These are phyloP conservation scores for Cercocebus atys DNA, from an alignment of 2,113 vertebrate species.

Conservation along the genomic window DNA sequence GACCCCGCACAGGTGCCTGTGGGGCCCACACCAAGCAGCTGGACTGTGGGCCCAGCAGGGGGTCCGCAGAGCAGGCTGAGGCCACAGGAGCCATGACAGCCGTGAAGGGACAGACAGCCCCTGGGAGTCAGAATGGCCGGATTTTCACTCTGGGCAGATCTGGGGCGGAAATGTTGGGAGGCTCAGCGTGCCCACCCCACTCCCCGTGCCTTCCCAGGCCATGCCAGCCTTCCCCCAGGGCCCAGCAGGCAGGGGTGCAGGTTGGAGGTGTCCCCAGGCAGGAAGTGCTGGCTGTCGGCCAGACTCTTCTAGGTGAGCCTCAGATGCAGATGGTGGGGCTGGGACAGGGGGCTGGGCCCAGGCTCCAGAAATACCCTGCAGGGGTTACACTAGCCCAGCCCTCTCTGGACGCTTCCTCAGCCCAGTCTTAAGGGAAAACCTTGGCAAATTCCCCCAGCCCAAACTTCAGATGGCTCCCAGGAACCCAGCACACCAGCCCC, in stretches of 20 bases:
- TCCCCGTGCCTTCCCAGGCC: accelerated
- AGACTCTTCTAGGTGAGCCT: too few relatives aligned
- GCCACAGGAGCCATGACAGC: too few relatives aligned
- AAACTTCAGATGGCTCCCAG: neutral
- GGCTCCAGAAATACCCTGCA: neutral
- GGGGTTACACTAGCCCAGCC: accelerated
- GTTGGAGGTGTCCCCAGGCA: neutral
- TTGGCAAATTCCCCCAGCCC: neutral
- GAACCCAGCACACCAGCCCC: accelerated
- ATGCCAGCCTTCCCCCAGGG: too few relatives aligned
- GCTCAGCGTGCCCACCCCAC: accelerated
- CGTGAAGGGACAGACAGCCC: too few relatives aligned
- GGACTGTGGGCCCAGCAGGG: too few relatives aligned
- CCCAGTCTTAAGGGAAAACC: neutral
- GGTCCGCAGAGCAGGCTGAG: too few relatives aligned
- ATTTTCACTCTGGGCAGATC: neutral
- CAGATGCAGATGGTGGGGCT: too few relatives aligned
- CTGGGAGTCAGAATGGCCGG: too few relatives aligned
- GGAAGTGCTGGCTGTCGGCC: neutral
- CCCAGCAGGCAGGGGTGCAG: neutral
- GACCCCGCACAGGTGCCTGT: too few relatives aligned
- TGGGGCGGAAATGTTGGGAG: neutral
- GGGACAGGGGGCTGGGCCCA: neutral
- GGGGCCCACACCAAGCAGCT: too few relatives aligned
- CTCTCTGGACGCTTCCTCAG: neutral